Base-by-base conservation (phyloP, 2,888 invertebrate genomes). In the Caenorhabditis panamensis region DNA sequence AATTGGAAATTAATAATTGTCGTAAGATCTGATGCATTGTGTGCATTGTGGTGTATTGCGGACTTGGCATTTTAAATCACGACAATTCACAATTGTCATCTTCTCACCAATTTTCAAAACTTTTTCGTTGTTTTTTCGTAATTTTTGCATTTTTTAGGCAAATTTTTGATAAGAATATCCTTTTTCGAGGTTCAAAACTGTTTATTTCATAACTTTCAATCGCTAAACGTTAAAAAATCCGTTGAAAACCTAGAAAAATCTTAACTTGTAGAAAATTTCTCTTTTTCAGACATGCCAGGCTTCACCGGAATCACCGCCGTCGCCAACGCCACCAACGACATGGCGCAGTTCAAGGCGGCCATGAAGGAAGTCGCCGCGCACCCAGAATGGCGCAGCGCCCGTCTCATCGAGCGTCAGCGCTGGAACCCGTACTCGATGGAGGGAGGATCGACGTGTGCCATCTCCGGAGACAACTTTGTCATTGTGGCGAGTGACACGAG, bases 401-500 rank as follows among this genome's bases (percentile, higher is more conserved):
- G 82, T 26, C 72, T 79, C 18, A 80, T 80, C 53, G 83, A 87
- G 24, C 84, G 83, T 41, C 86, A 86, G 51, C 80, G 88, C 20
- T 90, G 90, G 90, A 90, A 89, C 63, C 90, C 90, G 24, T 90
- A 90, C 75, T 86, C 88, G 20, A 83, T 89, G 76, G 89, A 90
- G 68, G 90, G 90, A 69, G 90, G 90, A 88, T 96, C 96, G 90
- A 94, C 96, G 71, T 95, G 97, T 61, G 98, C 97, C 26, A 95
- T 99, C 88, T 96, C 96, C 91, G 99, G 99, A 26, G 95, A 96
- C 53, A 96, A 97, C 92, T 99, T 95, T 92, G 96, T 95, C 20
- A 94, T 99, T 26, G 95, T 99, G 91, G 99, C 96, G 5, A 96
- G 96, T 0, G 99, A 99, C 91, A 96, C 89, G 11, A 86, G 89